These are phyloP conservation scores for Drosophila algonquin DNA, from an alignment of 2,888 invertebrate species.

Conservation along the genomic window DNA sequence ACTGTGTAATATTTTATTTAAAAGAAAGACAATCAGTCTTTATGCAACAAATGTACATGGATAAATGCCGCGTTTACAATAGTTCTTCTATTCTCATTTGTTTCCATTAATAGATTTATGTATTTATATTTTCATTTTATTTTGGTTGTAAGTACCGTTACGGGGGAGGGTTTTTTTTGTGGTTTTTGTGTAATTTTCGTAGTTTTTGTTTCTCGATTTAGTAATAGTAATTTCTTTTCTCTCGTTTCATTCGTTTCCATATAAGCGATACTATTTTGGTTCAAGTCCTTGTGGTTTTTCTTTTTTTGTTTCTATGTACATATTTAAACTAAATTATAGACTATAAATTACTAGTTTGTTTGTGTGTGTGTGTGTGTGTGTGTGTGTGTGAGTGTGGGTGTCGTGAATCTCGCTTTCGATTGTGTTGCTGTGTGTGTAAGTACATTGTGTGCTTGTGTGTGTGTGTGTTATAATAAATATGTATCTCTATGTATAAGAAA, in stretches of 20 bases:
- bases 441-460: slow-evolving; percentile 53
- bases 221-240: slow-evolving; percentile 42
- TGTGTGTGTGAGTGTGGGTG: slow-evolving; percentile 34
- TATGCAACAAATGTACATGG: slow-evolving; percentile 48
- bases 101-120: not conserved
- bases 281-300: slow-evolving; percentile 74
- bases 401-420: slow-evolving; percentile 55
- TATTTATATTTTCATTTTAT: slow-evolving; percentile 32
- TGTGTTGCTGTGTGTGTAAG: slow-evolving; percentile 51
- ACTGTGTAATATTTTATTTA: slow-evolving; percentile 47
- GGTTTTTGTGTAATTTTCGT: slow-evolving; percentile 4
- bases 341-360: slow-evolving; percentile 74
- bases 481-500: slow-evolving; percentile 68
- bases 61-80: slow-evolving; percentile 46
- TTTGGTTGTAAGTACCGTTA: slow-evolving; percentile 62
- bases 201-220: slow-evolving; percentile 29
- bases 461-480: slow-evolving; percentile 52
- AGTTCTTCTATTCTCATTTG: slow-evolving; percentile 10
- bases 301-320: slow-evolving; percentile 63
- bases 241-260: slow-evolving; percentile 40
- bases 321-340: slow-evolving; percentile 76
- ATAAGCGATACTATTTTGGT: slow-evolving; percentile 79
- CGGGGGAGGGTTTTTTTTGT: slow-evolving; percentile 18
- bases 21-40: slow-evolving; percentile 51
- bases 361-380: slow-evolving; percentile 36